phyloP scores from a whole-genome alignment of 1,140 invertebrate species.

The Mylabris phalerata region DNA sequence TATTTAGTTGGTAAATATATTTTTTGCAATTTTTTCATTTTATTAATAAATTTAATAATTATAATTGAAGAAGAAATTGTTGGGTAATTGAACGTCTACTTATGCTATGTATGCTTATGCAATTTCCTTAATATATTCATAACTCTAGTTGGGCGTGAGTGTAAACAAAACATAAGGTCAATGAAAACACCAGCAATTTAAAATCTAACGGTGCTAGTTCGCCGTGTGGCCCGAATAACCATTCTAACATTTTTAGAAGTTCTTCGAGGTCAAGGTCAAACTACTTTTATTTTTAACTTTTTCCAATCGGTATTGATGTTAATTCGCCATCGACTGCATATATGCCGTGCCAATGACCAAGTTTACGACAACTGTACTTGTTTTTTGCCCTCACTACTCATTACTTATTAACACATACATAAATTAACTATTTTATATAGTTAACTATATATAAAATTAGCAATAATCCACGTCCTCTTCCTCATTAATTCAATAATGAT shows the following conservation, averaged over 20 bases:
- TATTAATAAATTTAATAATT: no score
- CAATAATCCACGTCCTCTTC: no score
- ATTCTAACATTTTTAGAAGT: conserved; percentile 31
- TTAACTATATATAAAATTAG: no score
- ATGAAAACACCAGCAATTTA: conserved; percentile 32
- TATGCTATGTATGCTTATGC: conserved; percentile 5
- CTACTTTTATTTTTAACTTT: conserved; percentile 36
- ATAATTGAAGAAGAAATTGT: not conserved
- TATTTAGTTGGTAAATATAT: no score
- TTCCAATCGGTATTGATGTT: conserved; percentile 22
- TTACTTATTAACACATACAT: conserved; percentile 3
- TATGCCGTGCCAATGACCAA: conserved; percentile 22
- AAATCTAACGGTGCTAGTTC: conserved; percentile 30
- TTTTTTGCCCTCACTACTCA: conserved; percentile 19
- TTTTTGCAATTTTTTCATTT: no score
- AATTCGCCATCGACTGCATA: conserved; percentile 19
- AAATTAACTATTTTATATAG: no score
- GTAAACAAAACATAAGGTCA: conserved; percentile 28
- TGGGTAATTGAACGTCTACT: conserved; percentile 13
- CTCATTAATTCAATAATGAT: no score
- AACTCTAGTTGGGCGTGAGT: conserved; percentile 14
- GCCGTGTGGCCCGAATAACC: conserved; percentile 23
- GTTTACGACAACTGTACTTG: conserved; percentile 22
- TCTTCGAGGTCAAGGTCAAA: conserved; percentile 33
- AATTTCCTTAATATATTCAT: conserved; percentile 21